Base-by-base conservation (phyloP, 2,113 vertebrate genomes). In the Strigops habroptila region DNA sequence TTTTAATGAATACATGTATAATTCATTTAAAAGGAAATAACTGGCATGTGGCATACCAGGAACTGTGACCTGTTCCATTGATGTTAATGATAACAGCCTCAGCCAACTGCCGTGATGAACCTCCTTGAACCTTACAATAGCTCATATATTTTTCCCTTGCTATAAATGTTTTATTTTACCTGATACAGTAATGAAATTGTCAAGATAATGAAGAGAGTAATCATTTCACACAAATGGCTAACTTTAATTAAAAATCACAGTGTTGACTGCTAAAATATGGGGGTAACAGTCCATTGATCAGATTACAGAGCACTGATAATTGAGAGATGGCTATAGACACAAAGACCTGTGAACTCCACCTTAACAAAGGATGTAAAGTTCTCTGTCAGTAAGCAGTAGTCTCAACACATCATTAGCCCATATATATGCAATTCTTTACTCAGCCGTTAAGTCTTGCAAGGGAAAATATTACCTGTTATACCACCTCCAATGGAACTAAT, bases 151-250 rank as follows among this genome's bases (percentile, higher is more conserved):
- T 95, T 82, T 48, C 86, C 48, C 74, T 96, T 90, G 82, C 85
- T 92, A 96, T 96, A 96, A 97, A 97, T 95, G 80, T 96, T 97
- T 97, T 93, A 97, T 97, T 96, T 94, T 95, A 97, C 90, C 90
- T 97, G 92, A 88, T 96, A 88, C 76, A 88, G 80, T 96, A 96
- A 97, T 97, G 96, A 95, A 97, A 96, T 97, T 96, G 95, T 97
- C 96, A 97, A 93, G 96, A 97, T 97, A 97, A 97, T 97, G 95
- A 97, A 97, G 69, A 90, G 90, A 96, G 93, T 78, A 96, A 96
- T 97, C 86, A 94, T 95, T 97, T 96, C 91, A 92, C 94, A 95
- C 79, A 96, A 97, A 97, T 96, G 94, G 74, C 84, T 96, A 94
- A 86, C 76, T 97, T 97, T 97, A 97, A 97, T 97, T 97, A 97